Evolutionary conservation across 1,140 invertebrate species (phyloP), one percentile per base, ranked within the genome.

Genomic region (Pogonomyrmex californicus): DNA sequence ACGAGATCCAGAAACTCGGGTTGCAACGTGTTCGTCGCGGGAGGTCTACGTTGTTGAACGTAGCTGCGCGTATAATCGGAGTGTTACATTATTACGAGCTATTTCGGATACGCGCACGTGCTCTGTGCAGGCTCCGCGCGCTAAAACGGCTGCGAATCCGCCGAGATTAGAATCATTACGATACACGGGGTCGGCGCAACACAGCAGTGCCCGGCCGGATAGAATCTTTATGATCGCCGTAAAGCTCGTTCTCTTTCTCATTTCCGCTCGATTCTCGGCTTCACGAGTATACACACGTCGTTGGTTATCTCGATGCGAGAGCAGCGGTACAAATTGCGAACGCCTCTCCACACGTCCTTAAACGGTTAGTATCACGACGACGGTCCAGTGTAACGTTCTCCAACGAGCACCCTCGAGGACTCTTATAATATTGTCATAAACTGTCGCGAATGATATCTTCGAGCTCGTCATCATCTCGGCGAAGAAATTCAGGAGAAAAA

Each of bases 161-260:
- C 60, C 41, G n/a, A 88, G 89, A 91, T 91, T 89, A 87, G 78
- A 77, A 91, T 91, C 90, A 36, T 89, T 85, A 86, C 75, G 81
- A 66, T 81, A 60, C 36, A 54, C 56, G n/a, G 44, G 54, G 2
- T 41, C 23, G 56, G 33, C 51, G 76, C 75, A 58, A 58, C 36
- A 10, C 36, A 10, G 5, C 47, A n/a, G n/a, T n/a, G 66, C 33
- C 60, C 41, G 38, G 23, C 12, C 10, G 89, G 85, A 89, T 83
- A 89, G 79, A 87, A 90, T 90, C 89, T 90, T 90, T 90, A 90
- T 62, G 88, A 90, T 70, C 71, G 65, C 79, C 81, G 60, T 88
- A 86, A 89, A 88, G 54, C 62, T 14, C 76, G 68, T 49, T 86
- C 76, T 90, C 89, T 82, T 71, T 86, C 78, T 68, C 41, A 60